phyloP scores from a whole-genome alignment of 2,797 vertebrate genomes.

The Oreochromis mossambicus region DNA sequence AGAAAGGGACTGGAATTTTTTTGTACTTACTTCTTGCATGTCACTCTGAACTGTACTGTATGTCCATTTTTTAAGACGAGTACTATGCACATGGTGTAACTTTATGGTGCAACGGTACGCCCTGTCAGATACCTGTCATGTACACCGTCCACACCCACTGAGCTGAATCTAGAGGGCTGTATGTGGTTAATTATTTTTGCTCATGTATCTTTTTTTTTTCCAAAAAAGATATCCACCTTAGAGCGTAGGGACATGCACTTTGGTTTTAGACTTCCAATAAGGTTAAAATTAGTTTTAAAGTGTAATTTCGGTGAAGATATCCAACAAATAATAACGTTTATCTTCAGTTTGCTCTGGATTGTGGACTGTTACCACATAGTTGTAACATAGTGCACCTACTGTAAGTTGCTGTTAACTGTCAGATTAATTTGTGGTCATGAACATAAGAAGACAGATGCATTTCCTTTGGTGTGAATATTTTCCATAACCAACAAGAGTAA shows the following conservation, averaged over 20 bases:
- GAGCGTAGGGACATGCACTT: neutral
- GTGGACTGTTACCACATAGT: constrained; percentile 3
- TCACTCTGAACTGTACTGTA: constrained; percentile 47
- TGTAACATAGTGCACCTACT: neutral
- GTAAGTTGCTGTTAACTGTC: neutral
- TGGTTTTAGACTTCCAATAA: neutral
- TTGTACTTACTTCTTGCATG: constrained; percentile 55
- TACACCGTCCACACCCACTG: neutral
- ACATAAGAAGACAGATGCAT: neutral
- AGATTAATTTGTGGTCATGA: neutral
- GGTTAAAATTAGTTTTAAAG: neutral
- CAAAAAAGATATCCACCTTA: neutral
- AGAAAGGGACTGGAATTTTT: constrained; percentile 40
- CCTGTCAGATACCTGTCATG: constrained; percentile 40
- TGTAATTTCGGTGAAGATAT: neutral
- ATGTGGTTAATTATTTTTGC: neutral
- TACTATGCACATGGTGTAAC: constrained; percentile 77
- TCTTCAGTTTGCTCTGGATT: constrained; percentile 4
- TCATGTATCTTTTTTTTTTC: neutral
- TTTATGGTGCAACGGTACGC: constrained; percentile 55
- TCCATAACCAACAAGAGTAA: neutral
- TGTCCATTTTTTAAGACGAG: constrained; percentile 56
- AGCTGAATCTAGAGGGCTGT: neutral
- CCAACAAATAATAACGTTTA: neutral
- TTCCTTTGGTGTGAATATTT: neutral